Percentiles rank a stretch among this genome's conserved stretches.
Evolutionary conservation across 2,113 vertebrate species (phyloP).

Genomic region (Cryptotis parvus): DNA sequence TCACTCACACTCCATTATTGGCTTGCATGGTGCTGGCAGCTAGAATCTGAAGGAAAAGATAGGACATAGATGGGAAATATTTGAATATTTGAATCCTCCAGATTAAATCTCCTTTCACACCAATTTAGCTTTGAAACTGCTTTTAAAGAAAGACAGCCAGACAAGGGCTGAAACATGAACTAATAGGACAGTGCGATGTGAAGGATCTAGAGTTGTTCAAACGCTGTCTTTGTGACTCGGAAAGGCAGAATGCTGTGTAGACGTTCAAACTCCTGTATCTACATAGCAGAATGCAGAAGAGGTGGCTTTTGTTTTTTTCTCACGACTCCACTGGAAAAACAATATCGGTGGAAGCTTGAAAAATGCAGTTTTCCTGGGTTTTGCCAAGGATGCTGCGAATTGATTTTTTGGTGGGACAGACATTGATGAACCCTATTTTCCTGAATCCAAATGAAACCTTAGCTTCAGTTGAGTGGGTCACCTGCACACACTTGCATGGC

Average conservation of each 20-base stretch:
- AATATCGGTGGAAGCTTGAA: slow-evolving; percentile 11
- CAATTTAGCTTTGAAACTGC: neutral
- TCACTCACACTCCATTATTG: slow-evolving; percentile 54
- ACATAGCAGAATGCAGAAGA: slow-evolving; percentile 26
- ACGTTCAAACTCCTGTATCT: neutral
- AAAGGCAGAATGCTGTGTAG: neutral
- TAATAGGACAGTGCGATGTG: neutral
- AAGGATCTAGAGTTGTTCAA: slow-evolving; percentile 26
- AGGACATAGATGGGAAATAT: slow-evolving; percentile 31
- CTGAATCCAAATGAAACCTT: slow-evolving; percentile 42
- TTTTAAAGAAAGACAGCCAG: slow-evolving; percentile 27
- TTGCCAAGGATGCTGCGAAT: slow-evolving; percentile 19
- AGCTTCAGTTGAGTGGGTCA: slow-evolving; percentile 31
- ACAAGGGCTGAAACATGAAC: neutral
- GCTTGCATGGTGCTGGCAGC: slow-evolving; percentile 7
- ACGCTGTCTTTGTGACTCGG: slow-evolving; percentile 22
- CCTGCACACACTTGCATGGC: neutral
- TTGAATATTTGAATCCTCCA: slow-evolving; percentile 51
- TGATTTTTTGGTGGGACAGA: slow-evolving; percentile 41
- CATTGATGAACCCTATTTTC: slow-evolving; percentile 10
- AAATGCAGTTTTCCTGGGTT: slow-evolving; percentile 21
- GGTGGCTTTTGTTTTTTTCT: neutral
- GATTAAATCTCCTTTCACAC: slow-evolving; percentile 38
- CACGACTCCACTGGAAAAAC: neutral
- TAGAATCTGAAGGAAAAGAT: slow-evolving; percentile 41